phyloP scores from a whole-genome alignment of 2,113 vertebrate genomes.

The Sebastes schlegelii region DNA sequence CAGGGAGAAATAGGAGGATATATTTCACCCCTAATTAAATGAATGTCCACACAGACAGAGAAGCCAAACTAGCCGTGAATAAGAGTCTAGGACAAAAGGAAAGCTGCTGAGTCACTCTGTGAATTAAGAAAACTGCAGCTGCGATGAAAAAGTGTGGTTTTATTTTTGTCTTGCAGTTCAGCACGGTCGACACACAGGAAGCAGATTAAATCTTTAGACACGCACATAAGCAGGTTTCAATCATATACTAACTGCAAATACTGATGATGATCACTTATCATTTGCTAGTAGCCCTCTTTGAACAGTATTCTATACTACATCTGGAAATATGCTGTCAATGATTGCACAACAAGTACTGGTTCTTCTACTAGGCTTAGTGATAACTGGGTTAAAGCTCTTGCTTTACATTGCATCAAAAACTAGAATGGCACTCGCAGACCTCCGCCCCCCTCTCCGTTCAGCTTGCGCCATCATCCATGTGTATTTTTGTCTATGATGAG shows the following conservation, averaged over 20 bases:
- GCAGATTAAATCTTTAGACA: not conserved
- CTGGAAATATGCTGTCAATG: not conserved
- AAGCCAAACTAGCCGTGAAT: not conserved
- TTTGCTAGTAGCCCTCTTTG: not conserved
- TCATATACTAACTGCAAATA: not conserved
- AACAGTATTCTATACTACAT: not conserved
- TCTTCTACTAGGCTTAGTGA: not conserved
- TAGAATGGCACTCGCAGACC: too few relatives aligned
- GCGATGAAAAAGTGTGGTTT: not conserved
- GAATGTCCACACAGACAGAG: not conserved
- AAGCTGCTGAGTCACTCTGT: constrained; percentile 7
- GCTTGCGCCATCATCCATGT: too few relatives aligned
- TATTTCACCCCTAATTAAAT: constrained; percentile 2
- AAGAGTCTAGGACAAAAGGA: not conserved
- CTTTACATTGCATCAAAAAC: not conserved
- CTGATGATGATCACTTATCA: not conserved
- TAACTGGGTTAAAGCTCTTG: not conserved
- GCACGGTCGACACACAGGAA: not conserved
- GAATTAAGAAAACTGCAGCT: not conserved
- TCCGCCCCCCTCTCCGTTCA: too few relatives aligned
- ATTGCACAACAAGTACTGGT: not conserved
- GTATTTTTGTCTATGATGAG: too few relatives aligned
- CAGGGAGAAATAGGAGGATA: not conserved
- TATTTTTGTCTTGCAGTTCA: not conserved
- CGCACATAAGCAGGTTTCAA: not conserved